Percentiles rank a stretch among this genome's conserved stretches.
Evolutionary conservation across 2,113 vertebrate genomes (phyloP).

Genomic region (Ceyx margarethae): DNA sequence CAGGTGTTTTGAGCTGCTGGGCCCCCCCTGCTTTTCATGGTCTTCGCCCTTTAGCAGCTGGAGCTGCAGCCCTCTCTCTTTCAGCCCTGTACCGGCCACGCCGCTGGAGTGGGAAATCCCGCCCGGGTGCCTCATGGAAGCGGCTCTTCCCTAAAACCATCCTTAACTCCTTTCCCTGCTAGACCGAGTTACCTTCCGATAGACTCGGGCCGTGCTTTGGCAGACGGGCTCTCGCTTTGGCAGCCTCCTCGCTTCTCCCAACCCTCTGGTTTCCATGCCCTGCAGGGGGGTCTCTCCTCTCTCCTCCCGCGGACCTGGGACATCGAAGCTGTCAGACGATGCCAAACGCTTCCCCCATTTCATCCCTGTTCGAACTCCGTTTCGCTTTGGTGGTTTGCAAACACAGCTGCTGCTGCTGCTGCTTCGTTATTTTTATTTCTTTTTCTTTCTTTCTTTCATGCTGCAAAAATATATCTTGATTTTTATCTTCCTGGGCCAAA

Average conservation of each 20-base stretch:
- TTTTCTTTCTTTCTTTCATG: neutral
- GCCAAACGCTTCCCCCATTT: constrained; percentile 47
- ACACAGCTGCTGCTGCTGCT: constrained; percentile 23
- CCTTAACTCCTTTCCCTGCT: constrained; percentile 58
- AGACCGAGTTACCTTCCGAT: constrained; percentile 51
- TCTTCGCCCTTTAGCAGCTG: constrained; percentile 62
- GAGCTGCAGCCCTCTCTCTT: constrained; percentile 64
- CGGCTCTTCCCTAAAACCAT: constrained; percentile 61
- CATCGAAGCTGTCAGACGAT: constrained; percentile 33
- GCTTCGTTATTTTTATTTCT: neutral
- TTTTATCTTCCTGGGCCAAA: constrained; percentile 59
- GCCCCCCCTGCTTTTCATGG: constrained; percentile 51
- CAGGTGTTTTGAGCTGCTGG: constrained; percentile 62
- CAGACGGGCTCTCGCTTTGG: constrained; percentile 61
- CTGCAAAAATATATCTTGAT: constrained; percentile 61
- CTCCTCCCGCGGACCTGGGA: constrained; percentile 15
- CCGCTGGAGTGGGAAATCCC: constrained; percentile 63
- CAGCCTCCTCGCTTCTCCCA: constrained; percentile 65
- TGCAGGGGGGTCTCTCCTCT: constrained; percentile 12
- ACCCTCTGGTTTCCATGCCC: constrained; percentile 58
- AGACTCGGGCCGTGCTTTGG: constrained; percentile 53
- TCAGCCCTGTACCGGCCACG: constrained; percentile 48
- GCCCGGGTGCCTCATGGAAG: constrained; percentile 56
- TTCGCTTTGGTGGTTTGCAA: constrained; percentile 60
- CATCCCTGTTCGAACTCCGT: constrained; percentile 48